Percentiles rank a stretch among this genome's conserved stretches.
These are phyloP conservation scores for Crenichthys baileyi DNA, from an alignment of 2,797 vertebrate species.

Conservation along the genomic window DNA sequence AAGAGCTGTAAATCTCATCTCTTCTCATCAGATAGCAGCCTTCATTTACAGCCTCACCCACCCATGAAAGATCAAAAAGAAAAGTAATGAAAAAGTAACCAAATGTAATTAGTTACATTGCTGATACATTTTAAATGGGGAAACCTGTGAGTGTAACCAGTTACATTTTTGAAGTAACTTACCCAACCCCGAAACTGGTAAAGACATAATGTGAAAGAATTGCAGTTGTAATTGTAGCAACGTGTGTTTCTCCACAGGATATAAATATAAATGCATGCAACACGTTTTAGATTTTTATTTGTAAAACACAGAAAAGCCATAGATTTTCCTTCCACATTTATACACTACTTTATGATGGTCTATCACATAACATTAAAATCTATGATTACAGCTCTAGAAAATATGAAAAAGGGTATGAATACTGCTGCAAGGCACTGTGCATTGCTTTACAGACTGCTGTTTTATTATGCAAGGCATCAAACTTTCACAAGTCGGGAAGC, in stretches of 20 bases:
- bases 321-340: neutral
- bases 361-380: neutral
- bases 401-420: neutral
- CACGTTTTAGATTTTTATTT: neutral
- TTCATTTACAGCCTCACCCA: too few relatives aligned
- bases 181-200: neutral
- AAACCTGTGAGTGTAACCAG: too few relatives aligned
- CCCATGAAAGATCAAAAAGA: too few relatives aligned
- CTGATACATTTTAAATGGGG: too few relatives aligned
- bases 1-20: too few relatives aligned
- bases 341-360: neutral
- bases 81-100: too few relatives aligned
- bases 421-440: neutral
- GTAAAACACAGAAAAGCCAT: neutral
- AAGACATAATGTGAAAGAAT: neutral
- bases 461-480: constrained; percentile 39
- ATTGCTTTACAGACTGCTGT: neutral
- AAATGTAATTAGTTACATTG: too few relatives aligned
- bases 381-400: neutral
- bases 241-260: neutral
- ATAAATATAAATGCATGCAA: neutral
- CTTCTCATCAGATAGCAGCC: too few relatives aligned
- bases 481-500: constrained; percentile 12
- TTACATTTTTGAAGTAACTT: too few relatives aligned
- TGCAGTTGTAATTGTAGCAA: neutral